These are phyloP conservation scores for Pelecanus crispus DNA, from an alignment of 2,113 vertebrate genomes.

Conservation along the genomic window DNA sequence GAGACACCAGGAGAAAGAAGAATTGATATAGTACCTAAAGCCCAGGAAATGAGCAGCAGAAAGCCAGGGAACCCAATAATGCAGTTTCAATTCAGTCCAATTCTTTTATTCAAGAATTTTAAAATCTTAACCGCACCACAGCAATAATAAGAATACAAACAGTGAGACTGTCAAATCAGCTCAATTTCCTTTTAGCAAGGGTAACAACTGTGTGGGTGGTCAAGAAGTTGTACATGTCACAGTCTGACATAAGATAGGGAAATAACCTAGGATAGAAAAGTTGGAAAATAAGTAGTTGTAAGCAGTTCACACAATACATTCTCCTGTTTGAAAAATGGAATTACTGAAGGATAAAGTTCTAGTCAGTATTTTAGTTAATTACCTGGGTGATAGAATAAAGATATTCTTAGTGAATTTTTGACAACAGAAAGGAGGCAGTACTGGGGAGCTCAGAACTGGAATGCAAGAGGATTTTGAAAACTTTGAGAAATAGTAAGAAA, in stretches of 20 bases:
- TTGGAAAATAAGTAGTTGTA: not conserved
- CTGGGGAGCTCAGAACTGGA: not conserved
- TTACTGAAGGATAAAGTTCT: not conserved
- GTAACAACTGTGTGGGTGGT: no score
- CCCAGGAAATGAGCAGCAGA: not conserved
- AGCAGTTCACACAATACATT: not conserved
- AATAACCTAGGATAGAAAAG: not conserved
- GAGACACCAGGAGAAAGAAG: not conserved
- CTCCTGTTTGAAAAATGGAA: not conserved
- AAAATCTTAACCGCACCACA: not conserved
- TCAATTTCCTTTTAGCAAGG: not conserved
- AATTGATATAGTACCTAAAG: not conserved
- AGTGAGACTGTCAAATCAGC: not conserved
- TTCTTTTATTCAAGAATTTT: not conserved
- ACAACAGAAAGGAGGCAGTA: not conserved
- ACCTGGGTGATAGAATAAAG: no score
- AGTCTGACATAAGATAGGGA: not conserved
- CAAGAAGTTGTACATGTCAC: not conserved
- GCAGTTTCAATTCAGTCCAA: not conserved
- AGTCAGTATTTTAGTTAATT: not conserved
- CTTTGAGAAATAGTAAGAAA: not conserved
- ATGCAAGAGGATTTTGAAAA: not conserved
- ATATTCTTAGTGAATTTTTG: not conserved
- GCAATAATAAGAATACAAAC: not conserved
- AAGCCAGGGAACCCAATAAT: not conserved